Evolutionary conservation across 2,113 vertebrate species (phyloP).

Genomic region (Ameiurus melas): DNA sequence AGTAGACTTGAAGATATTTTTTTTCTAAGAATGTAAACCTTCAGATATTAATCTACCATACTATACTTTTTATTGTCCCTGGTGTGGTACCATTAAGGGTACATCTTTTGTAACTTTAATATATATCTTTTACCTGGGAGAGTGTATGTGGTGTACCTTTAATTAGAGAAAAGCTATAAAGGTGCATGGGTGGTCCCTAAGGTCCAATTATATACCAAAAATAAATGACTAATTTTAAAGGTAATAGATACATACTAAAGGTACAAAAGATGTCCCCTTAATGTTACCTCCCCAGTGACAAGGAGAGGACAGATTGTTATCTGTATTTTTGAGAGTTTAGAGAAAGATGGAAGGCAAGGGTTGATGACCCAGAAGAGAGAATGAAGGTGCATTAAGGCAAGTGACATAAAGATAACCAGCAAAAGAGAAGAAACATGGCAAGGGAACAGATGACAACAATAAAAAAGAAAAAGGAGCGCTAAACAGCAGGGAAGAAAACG

Average conservation of each 20-base stretch:
- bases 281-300: neutral
- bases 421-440: constrained; percentile 68
- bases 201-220: neutral
- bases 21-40: neutral
- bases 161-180: neutral
- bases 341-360: constrained; percentile 32
- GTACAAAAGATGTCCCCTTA: neutral
- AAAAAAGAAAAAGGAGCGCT: constrained; percentile 55
- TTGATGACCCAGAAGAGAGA: constrained; percentile 62
- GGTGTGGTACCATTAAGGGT: neutral
- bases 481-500: constrained; percentile 65
- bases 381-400: constrained; percentile 72
- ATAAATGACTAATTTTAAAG: neutral
- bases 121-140: neutral
- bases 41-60: neutral
- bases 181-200: neutral
- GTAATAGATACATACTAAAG: neutral
- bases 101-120: neutral
- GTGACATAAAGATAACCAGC: constrained; percentile 73
- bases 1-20: neutral
- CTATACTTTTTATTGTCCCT: neutral
- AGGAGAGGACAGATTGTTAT: neutral
- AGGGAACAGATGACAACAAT: constrained; percentile 68
- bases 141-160: neutral
- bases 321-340: neutral